Evolutionary conservation across 2,888 invertebrate species (phyloP), one percentile per base, ranked within the genome.

Genomic region (Portevinia maculata): DNA sequence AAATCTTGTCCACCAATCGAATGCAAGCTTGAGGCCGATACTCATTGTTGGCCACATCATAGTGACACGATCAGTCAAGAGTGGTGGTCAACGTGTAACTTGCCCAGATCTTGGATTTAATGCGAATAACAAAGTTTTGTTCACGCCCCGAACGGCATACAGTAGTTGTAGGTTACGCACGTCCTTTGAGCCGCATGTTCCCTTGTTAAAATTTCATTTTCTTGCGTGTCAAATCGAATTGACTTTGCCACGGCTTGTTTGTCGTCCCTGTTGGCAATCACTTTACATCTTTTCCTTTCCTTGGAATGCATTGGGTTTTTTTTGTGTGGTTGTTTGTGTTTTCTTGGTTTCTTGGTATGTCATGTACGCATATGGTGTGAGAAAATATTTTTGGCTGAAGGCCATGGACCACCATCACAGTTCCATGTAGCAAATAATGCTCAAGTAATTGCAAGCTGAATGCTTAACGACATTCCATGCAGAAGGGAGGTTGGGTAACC

Each of bases 71-170:
- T 76, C 69, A 76, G 69, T 76, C 69, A 57, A 44, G 39, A 67
- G 59, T 57, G 50, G 44, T 67, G 57, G 55, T 74, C 39, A 34
- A 64, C 21, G 59, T 52, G 50, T 44, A 30, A 59, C 59, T 62
- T 69, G 59, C 28, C 44, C n/a, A 52, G 59, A 67, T 59, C 53
- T 69, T 17, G 53, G 53, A 24, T 46, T 60, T 60, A 76, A 76
- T 69, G 76, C 59, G 76, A 71, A 71, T 52, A 78, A 78, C 78
- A 71, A 71, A 71, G 78, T 57, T 78, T 78, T 78, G 71, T 62
- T 78, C 78, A 78, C 78, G 78, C 78, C 78, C 71, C 64, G 34
- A 64, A 71, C 44, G 24, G n/a, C 19, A 21, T 39, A 13, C 60
- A 60, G 48, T 53, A 73, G 73, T n/a, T n/a, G n/a, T 48, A 37